A percentile compares a stretch with the other conserved stretches of the same genome.
Conservation (phyloP, 2,888 invertebrate species). For the Allophyes oxyacanthae region DNA sequence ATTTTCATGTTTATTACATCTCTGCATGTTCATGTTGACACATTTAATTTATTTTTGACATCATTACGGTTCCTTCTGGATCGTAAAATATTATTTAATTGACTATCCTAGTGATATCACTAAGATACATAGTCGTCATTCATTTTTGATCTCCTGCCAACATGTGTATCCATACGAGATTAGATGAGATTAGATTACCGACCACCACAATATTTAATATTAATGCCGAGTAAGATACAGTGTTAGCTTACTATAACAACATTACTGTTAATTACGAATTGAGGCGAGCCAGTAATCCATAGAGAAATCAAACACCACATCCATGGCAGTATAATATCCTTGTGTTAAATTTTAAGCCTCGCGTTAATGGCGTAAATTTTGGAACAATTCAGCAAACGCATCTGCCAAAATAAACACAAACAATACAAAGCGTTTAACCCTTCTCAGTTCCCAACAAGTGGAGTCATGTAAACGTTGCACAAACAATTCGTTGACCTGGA, state of each 20-base stretch:
- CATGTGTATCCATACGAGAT: slow-evolving; percentile 47
- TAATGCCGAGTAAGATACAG: slow-evolving; percentile 27
- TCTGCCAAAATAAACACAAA: slow-evolving; percentile 55
- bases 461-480: slow-evolving; percentile 69
- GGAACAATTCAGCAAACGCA: slow-evolving; percentile 12
- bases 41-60: slow-evolving; percentile 49
- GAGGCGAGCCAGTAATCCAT: slow-evolving; percentile 5
- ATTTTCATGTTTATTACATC: slow-evolving; percentile 30
- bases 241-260: slow-evolving; percentile 20
- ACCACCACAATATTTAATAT: slow-evolving; percentile 45
- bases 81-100: slow-evolving; percentile 52
- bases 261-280: slow-evolving; percentile 32
- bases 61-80: slow-evolving; percentile 42
- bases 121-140: slow-evolving; percentile 48
- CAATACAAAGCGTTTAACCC: slow-evolving; percentile 43
- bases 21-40: slow-evolving; percentile 26
- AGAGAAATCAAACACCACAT: slow-evolving; percentile 13
- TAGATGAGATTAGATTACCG: slow-evolving; percentile 49
- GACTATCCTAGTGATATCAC: slow-evolving; percentile 55
- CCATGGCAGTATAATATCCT: slow-evolving; percentile 17
- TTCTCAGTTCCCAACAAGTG: slow-evolving; percentile 61
- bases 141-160: slow-evolving; percentile 58
- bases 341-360: slow-evolving; percentile 15
- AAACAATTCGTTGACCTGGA: slow-evolving; percentile 77
- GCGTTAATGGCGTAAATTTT: slow-evolving; percentile 14